Percentiles rank a stretch among this genome's conserved stretches.
These are phyloP conservation scores for Coenonympha glycerion DNA, from an alignment of 2,888 invertebrate genomes.

Conservation along the genomic window DNA sequence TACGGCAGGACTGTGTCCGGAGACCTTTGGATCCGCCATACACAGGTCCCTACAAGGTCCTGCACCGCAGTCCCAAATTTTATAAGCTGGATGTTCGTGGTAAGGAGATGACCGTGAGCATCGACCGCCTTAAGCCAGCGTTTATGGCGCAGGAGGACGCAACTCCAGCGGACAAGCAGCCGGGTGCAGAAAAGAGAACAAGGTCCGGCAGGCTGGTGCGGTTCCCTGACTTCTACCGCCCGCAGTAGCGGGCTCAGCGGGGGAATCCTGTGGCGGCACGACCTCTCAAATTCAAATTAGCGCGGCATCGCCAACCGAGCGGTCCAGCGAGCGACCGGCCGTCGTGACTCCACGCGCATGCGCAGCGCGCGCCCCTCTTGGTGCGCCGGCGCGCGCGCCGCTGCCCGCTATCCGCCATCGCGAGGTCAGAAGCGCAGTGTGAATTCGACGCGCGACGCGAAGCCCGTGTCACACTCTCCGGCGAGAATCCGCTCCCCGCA, in stretches of 20 bases:
- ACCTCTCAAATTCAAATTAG: too few species aligned
- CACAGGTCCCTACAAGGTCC: slow-evolving; percentile 29
- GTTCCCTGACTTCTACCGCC: background rate
- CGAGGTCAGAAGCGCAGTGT: too few species aligned
- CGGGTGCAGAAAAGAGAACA: background rate
- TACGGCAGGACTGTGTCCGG: background rate
- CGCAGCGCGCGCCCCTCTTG: too few species aligned
- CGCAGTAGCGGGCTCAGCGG: background rate
- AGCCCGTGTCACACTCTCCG: too few species aligned
- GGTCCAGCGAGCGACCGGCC: too few species aligned
- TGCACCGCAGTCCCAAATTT: slow-evolving; percentile 24
- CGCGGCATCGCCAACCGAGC: too few species aligned
- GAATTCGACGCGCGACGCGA: too few species aligned
- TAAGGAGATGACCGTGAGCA: slow-evolving; percentile 24
- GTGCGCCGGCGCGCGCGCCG: too few species aligned
- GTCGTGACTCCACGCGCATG: too few species aligned
- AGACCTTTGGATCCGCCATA: slow-evolving; percentile 31
- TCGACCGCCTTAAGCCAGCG: slow-evolving; percentile 32
- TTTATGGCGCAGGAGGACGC: background rate
- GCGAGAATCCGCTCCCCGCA: too few species aligned
- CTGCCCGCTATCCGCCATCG: too few species aligned
- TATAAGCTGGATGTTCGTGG: slow-evolving; percentile 26
- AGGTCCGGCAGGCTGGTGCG: background rate
- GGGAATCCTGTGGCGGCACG: too few species aligned
- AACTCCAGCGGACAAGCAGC: background rate